Evolutionary conservation across 30 jellyfish, hydroid and myxozoan species (phyloP), one percentile per base, ranked within the genome.

Genomic region (Aurelia aurita complex sp. Pacific): DNA sequence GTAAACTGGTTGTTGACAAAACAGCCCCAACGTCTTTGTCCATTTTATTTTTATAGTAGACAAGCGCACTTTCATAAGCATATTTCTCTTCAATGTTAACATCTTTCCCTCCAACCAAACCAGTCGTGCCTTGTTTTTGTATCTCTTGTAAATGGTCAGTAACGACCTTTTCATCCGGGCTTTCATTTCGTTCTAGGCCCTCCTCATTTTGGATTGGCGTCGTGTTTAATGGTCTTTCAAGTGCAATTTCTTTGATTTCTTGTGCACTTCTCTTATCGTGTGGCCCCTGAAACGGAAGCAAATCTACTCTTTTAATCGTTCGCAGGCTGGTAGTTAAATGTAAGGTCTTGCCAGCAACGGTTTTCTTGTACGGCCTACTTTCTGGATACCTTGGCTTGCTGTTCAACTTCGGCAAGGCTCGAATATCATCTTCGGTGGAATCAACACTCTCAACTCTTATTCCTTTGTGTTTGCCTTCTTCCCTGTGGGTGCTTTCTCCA

Each of bases 131-230:
- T n/a, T 12, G 54, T 3, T 18, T n/a, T n/a, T 46, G 36, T 10
- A 79, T 67, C 12, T 79, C 81, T 43, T 67, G 80, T 46, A 67
- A 43, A 46, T 79, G 73, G 40, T 79, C 89, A 64, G 81, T 62
- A 36, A 79, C 81, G 11, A 79, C 42, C 16, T 64, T 67, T 40
- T 33, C 81, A 9, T 64, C 89, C 8, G 76, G 73, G 8, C 51
- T 18, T 1, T 23, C 68, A 14, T 11, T 18, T 7, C 33, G 35
- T 35, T 43, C 57, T 46, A 9, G 52, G 52, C 52, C 52, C 5
- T 65, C 89, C 7, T 79, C 81, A 10, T 43, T 59, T 36, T 12
- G 64, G 19, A 38, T 66, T 3, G 88, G 88, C 2, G 89, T 50
- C 15, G 80, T 18, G 64, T 79, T 6, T 59, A 79, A 65, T 13